These are phyloP conservation scores for Paraplagusia blochii DNA, from an alignment of 2,113 vertebrate genomes.

Conservation along the genomic window DNA sequence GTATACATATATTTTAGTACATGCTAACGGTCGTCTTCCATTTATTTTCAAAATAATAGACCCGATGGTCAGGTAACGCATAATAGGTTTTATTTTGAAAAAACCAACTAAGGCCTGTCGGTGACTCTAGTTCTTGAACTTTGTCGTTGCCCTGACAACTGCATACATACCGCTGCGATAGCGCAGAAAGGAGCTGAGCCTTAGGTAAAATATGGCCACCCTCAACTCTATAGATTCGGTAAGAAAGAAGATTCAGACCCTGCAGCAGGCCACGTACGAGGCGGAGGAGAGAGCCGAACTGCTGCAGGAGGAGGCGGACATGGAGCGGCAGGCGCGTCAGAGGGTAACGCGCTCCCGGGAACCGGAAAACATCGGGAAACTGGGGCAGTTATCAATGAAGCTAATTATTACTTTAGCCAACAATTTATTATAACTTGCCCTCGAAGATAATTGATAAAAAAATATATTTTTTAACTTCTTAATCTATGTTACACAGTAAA, in stretches of 20 bases:
- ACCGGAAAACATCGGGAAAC: not conserved
- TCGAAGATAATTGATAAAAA: not conserved
- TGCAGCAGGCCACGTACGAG: constrained; percentile 82
- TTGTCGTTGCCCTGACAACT: constrained; percentile 44
- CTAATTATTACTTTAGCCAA: not conserved
- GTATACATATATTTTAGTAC: too few species aligned
- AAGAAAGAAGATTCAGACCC: constrained; percentile 81
- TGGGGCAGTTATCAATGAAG: not conserved
- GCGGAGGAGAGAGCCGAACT: constrained; percentile 80
- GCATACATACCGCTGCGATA: not conserved
- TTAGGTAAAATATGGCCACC: constrained; percentile 38
- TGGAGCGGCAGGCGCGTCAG: constrained; percentile 76
- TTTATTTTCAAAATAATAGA: not conserved
- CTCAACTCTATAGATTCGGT: constrained; percentile 77
- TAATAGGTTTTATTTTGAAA: constrained; percentile 31
- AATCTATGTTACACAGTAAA: not conserved
- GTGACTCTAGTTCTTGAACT: not conserved
- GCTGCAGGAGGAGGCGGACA: constrained; percentile 77
- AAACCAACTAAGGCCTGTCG: constrained; percentile 9
- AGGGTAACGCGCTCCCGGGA: constrained; percentile 64
- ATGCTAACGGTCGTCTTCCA: not conserved
- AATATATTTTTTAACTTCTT: too few species aligned
- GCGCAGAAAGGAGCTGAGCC: not conserved
- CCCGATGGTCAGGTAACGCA: too few species aligned
- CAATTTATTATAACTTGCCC: not conserved